Evolutionary conservation across 2,797 vertebrate species (phyloP), one percentile per base, ranked within the genome.

Genomic region (Oceanodroma leucorhoa): DNA sequence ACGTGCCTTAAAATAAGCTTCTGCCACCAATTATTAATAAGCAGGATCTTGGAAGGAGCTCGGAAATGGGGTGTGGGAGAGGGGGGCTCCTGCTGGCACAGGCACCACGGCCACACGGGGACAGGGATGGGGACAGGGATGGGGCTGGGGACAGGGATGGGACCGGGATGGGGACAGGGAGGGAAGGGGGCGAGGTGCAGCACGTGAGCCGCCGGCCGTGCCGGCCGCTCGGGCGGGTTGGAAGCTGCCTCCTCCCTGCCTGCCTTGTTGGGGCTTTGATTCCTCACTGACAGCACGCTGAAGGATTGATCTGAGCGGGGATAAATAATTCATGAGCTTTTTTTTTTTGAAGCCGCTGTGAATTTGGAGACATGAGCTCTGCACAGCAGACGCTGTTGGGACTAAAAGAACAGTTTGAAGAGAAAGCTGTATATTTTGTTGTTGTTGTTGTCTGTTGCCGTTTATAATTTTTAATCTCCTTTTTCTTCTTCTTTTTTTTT

Each of bases 301-400:
- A 97, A 77, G 91, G 96, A 95, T 96, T 94, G 97, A 97, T 97
- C 97, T 75, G 86, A 86, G 80, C 2, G 0, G 29, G 61, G 12
- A 87, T 97, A 58, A 97, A 97, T 98, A 96, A 98, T 97, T 97
- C 97, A 97, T 95, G 95, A 95, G 92, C 61, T 14, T 27, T 58
- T 72, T 80, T 83, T 40, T 32, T 58, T 3, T 66, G 3, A 65
- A 94, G 96, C 96, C 91, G 95, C 97, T 60, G 94, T 38, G 87
- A 90, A 85, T 95, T 87, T 83, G 50, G 80, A 97, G 95, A 72
- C 5, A 45, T 3, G 29, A 82, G 83, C 76, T 92, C 91, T 66
- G 72, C n/a, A 5, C 60, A 34, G 78, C 83, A 86, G 91, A 86
- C 14, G 5, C 91, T 92, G 67, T 70, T 34, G 78, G 73, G 89